A percentile compares a stretch with the other conserved stretches of the same genome.
phyloP scores from a whole-genome alignment of 1,140 invertebrate genomes.

The Drosophila rufa region DNA sequence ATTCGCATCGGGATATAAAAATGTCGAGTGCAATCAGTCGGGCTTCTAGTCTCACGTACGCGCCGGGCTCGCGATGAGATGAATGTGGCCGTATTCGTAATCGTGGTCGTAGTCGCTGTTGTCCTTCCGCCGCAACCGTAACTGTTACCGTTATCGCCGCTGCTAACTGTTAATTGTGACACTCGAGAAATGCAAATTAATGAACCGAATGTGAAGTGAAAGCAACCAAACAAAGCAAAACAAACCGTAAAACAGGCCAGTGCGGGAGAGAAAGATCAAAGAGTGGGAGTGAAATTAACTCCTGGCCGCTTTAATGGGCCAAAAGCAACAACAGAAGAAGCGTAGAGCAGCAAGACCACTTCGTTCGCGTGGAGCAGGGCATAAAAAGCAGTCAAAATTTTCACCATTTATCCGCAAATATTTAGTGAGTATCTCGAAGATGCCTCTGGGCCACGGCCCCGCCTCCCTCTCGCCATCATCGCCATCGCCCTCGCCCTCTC shows the following conservation, averaged over 20 bases:
- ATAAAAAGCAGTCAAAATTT: slow-evolving; percentile 84
- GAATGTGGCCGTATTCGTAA: slow-evolving; percentile 63
- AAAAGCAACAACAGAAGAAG: slow-evolving; percentile 12
- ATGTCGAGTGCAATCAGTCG: slow-evolving; percentile 82
- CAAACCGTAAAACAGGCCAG: slow-evolving; percentile 52
- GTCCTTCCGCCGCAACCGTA: slow-evolving; percentile 50
- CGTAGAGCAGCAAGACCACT: slow-evolving; percentile 25
- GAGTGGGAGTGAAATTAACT: slow-evolving; percentile 15
- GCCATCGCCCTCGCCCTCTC: slow-evolving; percentile 5
- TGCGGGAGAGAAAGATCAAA: slow-evolving; percentile 13
- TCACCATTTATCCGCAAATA: slow-evolving; percentile 85
- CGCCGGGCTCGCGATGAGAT: slow-evolving; percentile 84
- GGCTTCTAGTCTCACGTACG: slow-evolving; percentile 84
- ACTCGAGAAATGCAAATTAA: slow-evolving; percentile 51
- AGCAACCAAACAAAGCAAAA: slow-evolving; percentile 46
- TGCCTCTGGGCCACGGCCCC: slow-evolving; percentile 45
- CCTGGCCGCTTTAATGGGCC: slow-evolving; percentile 21
- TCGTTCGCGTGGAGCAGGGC: slow-evolving; percentile 49
- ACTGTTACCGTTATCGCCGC: slow-evolving; percentile 22
- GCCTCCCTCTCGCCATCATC: slow-evolving; percentile 9
- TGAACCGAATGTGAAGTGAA: slow-evolving; percentile 41
- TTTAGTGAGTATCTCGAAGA: slow-evolving; percentile 84
- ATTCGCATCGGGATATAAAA: slow-evolving; percentile 82
- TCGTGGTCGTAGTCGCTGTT: slow-evolving; percentile 59
- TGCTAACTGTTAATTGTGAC: slow-evolving; percentile 11